A percentile compares a stretch with the other conserved stretches of the same genome.
Evolutionary conservation across 1,140 invertebrate species (phyloP).

Genomic region (Aethina tumida): DNA sequence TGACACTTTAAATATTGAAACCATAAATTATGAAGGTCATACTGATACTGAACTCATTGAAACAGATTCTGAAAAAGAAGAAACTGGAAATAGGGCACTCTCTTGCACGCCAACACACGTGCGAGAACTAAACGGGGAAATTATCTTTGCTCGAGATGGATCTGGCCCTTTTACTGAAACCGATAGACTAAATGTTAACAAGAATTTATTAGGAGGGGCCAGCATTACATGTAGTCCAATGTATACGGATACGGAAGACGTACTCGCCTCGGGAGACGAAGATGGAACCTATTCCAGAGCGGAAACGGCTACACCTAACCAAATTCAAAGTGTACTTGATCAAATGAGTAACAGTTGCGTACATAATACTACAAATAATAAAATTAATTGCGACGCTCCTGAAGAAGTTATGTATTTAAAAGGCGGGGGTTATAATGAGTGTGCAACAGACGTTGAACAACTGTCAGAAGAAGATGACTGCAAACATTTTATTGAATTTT

Average conservation of each 20-base stretch:
- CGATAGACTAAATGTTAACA: constrained; percentile 13
- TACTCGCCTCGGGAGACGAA: constrained; percentile 42
- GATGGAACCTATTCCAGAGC: constrained; percentile 25
- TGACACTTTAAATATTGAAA: constrained; percentile 2
- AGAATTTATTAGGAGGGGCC: background rate
- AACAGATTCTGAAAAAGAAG: constrained; percentile 29
- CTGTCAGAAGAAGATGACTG: constrained; percentile 18
- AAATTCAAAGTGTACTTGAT: constrained; percentile 30
- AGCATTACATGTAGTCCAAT: constrained; percentile 13
- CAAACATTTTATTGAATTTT: constrained; percentile 4
- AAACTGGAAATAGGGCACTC: constrained; percentile 11
- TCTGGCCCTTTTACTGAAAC: constrained; percentile 23
- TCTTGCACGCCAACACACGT: constrained; percentile 26
- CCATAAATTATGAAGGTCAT: background rate
- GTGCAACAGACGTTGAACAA: constrained; percentile 43
- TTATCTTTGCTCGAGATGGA: constrained; percentile 26
- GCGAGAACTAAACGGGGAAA: constrained; percentile 20
- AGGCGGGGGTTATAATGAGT: constrained; percentile 33
- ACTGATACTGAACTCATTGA: constrained; percentile 24
- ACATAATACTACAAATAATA: constrained; percentile 33
- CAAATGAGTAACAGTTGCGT: constrained; percentile 37
- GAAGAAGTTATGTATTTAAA: constrained; percentile 42
- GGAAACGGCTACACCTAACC: constrained; percentile 24
- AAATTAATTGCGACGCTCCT: constrained; percentile 35
- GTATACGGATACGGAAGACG: constrained; percentile 44